These are phyloP conservation scores for Eurypyga helias DNA, from an alignment of 2,113 vertebrate genomes.

Conservation along the genomic window DNA sequence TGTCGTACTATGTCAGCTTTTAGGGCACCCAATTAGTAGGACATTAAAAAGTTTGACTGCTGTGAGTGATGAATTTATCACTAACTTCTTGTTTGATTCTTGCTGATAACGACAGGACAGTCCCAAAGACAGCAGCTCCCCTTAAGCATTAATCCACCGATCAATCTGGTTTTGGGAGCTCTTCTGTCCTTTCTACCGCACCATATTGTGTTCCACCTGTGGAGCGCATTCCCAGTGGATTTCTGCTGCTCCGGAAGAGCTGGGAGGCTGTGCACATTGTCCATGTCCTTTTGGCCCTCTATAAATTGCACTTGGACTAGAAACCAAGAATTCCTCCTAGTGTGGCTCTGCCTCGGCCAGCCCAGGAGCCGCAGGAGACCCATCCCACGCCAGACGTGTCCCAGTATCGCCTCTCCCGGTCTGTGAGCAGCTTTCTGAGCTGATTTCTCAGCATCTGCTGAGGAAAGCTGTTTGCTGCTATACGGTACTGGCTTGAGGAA, in stretches of 20 bases:
- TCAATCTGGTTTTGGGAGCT: not conserved
- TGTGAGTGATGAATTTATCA: no score
- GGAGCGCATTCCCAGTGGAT: not conserved
- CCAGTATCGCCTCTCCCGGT: fast-evolving
- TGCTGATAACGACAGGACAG: not conserved
- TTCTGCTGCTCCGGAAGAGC: not conserved
- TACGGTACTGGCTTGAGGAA: fast-evolving
- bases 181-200: fast-evolving
- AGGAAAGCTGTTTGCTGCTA: not conserved
- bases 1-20: not conserved
- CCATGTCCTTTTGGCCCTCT: not conserved
- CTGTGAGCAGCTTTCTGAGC: not conserved
- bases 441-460: not conserved
- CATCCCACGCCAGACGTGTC: not conserved
- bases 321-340: no score
- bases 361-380: not conserved
- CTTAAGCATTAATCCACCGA: not conserved
- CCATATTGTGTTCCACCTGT: fast-evolving
- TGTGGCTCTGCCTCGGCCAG: not conserved
- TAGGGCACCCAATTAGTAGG: not conserved
- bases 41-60: not conserved
- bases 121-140: not conserved
- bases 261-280: fast-evolving
- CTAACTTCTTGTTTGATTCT: not conserved
- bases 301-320: not conserved